Base-by-base conservation (phyloP, 2,888 invertebrate species). In the Lissocephala sabroskyi region DNA sequence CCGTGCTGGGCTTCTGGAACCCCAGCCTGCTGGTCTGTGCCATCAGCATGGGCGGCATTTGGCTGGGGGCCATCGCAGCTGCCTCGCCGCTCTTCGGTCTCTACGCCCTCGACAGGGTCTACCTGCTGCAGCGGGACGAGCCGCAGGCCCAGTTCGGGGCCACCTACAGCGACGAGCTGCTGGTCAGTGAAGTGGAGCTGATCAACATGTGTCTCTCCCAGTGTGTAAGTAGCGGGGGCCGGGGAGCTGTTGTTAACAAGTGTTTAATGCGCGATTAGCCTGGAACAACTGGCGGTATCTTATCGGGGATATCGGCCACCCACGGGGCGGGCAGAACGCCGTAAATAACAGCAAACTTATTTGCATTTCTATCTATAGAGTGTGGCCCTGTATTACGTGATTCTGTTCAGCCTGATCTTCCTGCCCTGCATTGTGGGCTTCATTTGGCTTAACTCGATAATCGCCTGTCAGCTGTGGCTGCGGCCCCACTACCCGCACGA, bases 391-490 rank as follows among this genome's bases (percentile, higher is more conserved):
- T 83, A 83, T 54, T 68, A 80, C 55, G 56, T 76, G 23, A 59
- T 82, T 3, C 67, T 84, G 14, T 79, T 85, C 39, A 61, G 59
- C 37, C 74, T 87, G 18, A 84, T 87, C 33, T 88, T 87, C 43
- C 32, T 85, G 37, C 87, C 88, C 17, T 80, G 87, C 17, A 65
- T 87, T 40, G 50, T 83, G 13, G 82, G 86, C 10, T 87, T 88
- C 58, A 53, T 87, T 26, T 87, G 86, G 84, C 79, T 87, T 16
- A 87, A 88, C 58, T 80, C 82, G 36, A 83, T 85, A 30, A 86
- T 88, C 32, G 87, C 87, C 1, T 76, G 75, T n/a, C 80, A 87
- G 49, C 77, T 88, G 43, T 88, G 87, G 87, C 76, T 67, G 28
- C 85, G 86, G 45, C 79, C 87, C 11, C 75, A 79, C 32, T 60